phyloP scores from a whole-genome alignment of 92 coral and sea anemone species.

The Epizoanthus scotinus region DNA sequence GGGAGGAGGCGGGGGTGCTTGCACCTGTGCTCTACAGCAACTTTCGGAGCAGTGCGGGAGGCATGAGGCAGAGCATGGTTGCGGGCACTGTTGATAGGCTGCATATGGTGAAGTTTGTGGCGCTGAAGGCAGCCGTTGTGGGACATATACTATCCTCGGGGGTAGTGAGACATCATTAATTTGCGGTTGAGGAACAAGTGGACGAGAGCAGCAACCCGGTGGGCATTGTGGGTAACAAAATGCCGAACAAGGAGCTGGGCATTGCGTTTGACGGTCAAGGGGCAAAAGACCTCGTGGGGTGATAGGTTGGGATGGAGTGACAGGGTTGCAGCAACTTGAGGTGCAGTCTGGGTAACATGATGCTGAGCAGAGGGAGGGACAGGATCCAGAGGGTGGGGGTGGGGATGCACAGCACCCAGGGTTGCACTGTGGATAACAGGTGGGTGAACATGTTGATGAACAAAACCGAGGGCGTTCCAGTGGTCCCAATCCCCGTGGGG shows the following conservation, averaged over 20 bases:
- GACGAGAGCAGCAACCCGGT: neutral
- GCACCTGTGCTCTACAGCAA: constrained; percentile 15
- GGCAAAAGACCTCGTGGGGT: constrained; percentile 15
- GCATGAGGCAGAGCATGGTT: constrained; percentile 12
- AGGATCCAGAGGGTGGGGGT: neutral
- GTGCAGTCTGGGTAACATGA: neutral
- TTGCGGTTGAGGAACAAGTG: neutral
- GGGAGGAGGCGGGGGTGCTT: neutral
- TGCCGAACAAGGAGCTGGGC: constrained; percentile 8
- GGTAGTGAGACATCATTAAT: neutral
- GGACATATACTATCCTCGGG: neutral
- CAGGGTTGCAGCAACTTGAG: neutral
- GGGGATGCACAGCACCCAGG: neutral
- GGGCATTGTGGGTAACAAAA: constrained; percentile 42
- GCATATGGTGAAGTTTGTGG: neutral
- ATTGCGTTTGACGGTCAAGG: neutral
- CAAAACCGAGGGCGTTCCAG: neutral
- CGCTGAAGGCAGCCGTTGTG: neutral
- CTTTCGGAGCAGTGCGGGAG: constrained; percentile 17
- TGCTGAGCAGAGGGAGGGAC: neutral
- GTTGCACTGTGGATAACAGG: neutral
- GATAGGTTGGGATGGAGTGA: neutral
- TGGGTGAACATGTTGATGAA: neutral
- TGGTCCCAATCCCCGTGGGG: neutral
- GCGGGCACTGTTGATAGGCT: constrained; percentile 9